Base-by-base conservation (phyloP, 2,797 vertebrate genomes). In the Lepus oiostolus region DNA sequence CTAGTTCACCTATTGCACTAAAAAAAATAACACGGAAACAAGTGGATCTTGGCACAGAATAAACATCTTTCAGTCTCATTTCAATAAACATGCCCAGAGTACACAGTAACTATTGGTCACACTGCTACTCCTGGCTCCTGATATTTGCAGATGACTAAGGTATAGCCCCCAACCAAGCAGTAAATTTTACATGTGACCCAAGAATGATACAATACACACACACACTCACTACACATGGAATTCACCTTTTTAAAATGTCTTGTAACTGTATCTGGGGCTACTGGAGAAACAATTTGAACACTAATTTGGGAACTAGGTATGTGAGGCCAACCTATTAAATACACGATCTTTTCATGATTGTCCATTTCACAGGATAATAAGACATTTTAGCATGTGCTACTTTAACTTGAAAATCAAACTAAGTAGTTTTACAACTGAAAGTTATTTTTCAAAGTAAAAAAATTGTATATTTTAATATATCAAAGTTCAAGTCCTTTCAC, bases 401-500 rank as follows among this genome's bases (percentile, higher is more conserved):
- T 17, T 54, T 42, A 22, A 76, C 32, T 35, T 68, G 22, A 81
- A 38, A 70, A n/a, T 79, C 62, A 50, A 63, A 88, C 10, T 8
- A 91, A 77, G 30, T 26, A 30, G 65, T 32, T 84, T 93, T 77
- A 68, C 35, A 81, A 80, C 50, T 38, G 21, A 81, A 77, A 58
- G 52, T 58, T 71, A 70, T 47, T 87, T 88, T 80, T 86, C 65
- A 76, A 83, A 80, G 68, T 60, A 95, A 85, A 92, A 63, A 24
- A 4, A 2, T 50, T 0, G 1, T 8, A 21, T 67, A 62, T 91
- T 68, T 93, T 38, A 32, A 68, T 26, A 67, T n/a, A 32, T 63
- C 63, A 94, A 85, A 75, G 7, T 8, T 92, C 26, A 67, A 71
- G 68, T 93, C 47, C 9, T 85, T 85, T 71, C 50, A 68, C 28